A percentile compares a stretch with the other conserved stretches of the same genome.
phyloP scores from a whole-genome alignment of 2,113 vertebrate species.

The Etia nguti region DNA sequence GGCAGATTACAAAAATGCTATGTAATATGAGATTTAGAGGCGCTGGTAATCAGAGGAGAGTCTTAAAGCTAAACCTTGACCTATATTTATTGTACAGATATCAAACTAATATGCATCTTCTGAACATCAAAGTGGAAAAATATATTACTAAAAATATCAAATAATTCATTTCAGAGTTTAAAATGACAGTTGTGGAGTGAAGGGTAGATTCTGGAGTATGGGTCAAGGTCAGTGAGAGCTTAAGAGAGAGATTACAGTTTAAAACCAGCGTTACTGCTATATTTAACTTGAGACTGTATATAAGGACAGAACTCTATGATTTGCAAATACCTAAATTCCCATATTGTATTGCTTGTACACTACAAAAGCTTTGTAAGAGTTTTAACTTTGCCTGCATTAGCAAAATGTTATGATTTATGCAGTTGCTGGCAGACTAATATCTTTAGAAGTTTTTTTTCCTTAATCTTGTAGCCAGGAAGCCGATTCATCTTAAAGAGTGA shows the following conservation, averaged over 20 bases:
- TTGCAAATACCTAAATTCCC: neutral
- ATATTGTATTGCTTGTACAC: neutral
- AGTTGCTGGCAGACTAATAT: slow-evolving; percentile 87
- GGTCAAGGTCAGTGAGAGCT: neutral
- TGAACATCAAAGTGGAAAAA: neutral
- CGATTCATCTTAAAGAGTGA: slow-evolving; percentile 97
- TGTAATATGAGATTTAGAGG: neutral
- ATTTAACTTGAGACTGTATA: neutral
- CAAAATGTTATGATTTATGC: slow-evolving; percentile 93
- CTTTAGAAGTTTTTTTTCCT: slow-evolving; percentile 74
- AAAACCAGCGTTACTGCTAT: neutral
- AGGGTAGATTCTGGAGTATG: neutral
- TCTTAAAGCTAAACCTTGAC: neutral
- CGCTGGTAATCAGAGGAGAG: neutral
- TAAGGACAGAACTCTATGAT: neutral
- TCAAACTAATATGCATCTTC: neutral
- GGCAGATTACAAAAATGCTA: neutral
- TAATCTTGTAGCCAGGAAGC: slow-evolving; percentile 80
- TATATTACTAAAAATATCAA: neutral
- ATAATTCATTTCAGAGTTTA: neutral
- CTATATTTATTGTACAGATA: neutral
- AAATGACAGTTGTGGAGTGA: neutral
- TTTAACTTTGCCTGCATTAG: slow-evolving; percentile 86
- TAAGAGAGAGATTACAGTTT: neutral
- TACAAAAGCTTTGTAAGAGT: slow-evolving; percentile 70